Percentiles rank a stretch among this genome's conserved stretches.
These are phyloP conservation scores for Rhopalosiphum nymphaeae DNA, from an alignment of 2,888 invertebrate genomes.

Conservation along the genomic window DNA sequence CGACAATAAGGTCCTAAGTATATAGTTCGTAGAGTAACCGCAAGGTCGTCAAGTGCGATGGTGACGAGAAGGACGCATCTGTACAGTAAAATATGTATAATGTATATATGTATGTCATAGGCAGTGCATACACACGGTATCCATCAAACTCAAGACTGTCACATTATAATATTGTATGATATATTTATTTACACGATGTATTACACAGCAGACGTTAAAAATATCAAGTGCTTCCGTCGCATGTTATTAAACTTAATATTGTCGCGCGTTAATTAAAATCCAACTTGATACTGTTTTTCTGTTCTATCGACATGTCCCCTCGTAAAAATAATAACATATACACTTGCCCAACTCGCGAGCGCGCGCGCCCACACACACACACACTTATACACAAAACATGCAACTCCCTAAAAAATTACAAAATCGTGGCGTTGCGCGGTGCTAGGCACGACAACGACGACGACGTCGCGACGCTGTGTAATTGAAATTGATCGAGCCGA, in stretches of 20 bases:
- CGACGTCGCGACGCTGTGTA: conserved; percentile 45
- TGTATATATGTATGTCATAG: not conserved
- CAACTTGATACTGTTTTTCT: not conserved
- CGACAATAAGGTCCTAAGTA: conserved; percentile 44
- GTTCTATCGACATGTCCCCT: not conserved
- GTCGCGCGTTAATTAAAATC: conserved; percentile 24
- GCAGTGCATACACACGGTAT: not conserved
- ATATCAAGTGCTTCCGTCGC: conserved; percentile 28
- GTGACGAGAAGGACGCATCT: conserved; percentile 32
- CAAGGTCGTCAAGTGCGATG: conserved; percentile 47
- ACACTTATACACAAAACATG: not conserved
- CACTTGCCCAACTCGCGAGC: not conserved
- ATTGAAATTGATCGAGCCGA: conserved; percentile 64
- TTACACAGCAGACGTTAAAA: not conserved
- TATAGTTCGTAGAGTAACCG: conserved; percentile 35
- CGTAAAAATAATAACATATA: not conserved
- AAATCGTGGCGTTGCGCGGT: conserved; percentile 20
- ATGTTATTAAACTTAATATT: not conserved
- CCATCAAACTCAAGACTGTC: not conserved
- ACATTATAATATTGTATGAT: not conserved
- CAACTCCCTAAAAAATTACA: conserved; percentile 29
- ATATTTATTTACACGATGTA: not conserved
- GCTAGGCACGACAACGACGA: conserved; percentile 56
- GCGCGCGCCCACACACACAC: not conserved
- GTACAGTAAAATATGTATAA: not conserved